Evolutionary conservation across 1,140 invertebrate species (phyloP).

Genomic region (Drosophila sechellia): DNA sequence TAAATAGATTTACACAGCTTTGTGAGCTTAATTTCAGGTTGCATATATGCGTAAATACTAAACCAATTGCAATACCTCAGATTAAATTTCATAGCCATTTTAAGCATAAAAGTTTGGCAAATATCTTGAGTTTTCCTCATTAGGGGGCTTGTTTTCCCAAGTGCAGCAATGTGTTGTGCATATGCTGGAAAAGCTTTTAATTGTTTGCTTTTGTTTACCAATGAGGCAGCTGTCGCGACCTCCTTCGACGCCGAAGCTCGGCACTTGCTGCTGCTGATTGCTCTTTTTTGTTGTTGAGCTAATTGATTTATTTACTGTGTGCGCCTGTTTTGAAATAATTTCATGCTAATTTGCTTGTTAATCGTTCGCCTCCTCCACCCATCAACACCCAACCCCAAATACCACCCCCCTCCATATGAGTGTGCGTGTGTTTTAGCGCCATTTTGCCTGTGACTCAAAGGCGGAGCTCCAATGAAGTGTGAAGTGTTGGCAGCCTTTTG

Average conservation of each 20-base stretch:
- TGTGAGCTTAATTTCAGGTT: too few relatives aligned
- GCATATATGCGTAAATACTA: too few relatives aligned
- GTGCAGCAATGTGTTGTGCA: conserved; percentile 64
- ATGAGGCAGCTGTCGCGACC: conserved; percentile 71
- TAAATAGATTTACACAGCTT: too few relatives aligned
- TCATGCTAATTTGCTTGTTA: conserved; percentile 80
- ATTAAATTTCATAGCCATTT: not conserved
- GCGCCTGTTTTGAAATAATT: conserved; percentile 77
- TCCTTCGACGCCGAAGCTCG: conserved; percentile 27
- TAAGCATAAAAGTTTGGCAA: not conserved
- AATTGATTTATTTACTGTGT: conserved; percentile 81
- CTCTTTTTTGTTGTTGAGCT: conserved; percentile 63
- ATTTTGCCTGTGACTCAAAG: conserved; percentile 48
- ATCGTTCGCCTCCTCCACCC: conserved; percentile 44
- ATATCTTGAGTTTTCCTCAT: not conserved
- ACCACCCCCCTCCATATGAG: not conserved
- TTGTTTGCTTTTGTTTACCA: conserved; percentile 71
- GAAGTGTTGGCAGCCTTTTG: conserved; percentile 66
- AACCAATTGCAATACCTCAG: not conserved
- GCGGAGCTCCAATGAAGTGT: conserved; percentile 69
- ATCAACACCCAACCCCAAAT: not conserved
- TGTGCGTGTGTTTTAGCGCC: conserved; percentile 45
- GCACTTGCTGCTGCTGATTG: conserved; percentile 42
- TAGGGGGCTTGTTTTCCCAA: not conserved
- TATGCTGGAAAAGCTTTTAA: conserved; percentile 72